Percentiles rank a stretch among this genome's conserved stretches.
These are phyloP conservation scores for Ancistrus triradiatus DNA, from an alignment of 2,113 vertebrate genomes.

Conservation along the genomic window DNA sequence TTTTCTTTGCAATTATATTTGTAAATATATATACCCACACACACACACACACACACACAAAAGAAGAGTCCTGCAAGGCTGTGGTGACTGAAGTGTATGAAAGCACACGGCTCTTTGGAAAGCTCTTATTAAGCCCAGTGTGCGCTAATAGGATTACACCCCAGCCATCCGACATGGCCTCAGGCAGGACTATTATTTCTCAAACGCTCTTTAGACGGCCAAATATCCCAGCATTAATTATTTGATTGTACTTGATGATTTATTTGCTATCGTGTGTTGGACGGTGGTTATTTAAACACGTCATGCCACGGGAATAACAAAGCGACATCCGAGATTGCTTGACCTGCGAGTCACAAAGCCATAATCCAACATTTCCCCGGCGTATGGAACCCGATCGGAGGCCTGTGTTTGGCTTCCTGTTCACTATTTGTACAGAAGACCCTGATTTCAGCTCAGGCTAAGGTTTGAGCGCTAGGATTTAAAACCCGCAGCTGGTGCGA, in stretches of 20 bases:
- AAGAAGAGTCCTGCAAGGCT: constrained; percentile 13
- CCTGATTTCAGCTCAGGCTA: constrained; percentile 68
- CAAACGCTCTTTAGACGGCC: constrained; percentile 41
- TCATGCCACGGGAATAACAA: constrained; percentile 35
- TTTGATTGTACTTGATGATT: too few species aligned
- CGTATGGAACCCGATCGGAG: constrained; percentile 48
- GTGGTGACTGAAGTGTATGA: constrained; percentile 1
- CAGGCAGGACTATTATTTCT: constrained; percentile 43
- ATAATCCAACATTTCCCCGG: constrained; percentile 44
- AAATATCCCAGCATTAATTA: neutral
- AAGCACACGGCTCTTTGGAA: constrained; percentile 51
- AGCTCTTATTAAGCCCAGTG: constrained; percentile 66
- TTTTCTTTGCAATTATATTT: too few species aligned
- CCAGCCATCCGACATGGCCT: constrained; percentile 40
- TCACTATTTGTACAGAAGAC: constrained; percentile 39
- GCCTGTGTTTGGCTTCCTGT: constrained; percentile 61
- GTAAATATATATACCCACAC: too few species aligned
- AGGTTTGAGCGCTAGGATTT: constrained; percentile 77
- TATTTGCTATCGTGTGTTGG: too few species aligned
- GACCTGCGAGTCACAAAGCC: constrained; percentile 50
- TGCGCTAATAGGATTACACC: constrained; percentile 70
- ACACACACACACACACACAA: constrained; percentile 27
- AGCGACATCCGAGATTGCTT: constrained; percentile 34
- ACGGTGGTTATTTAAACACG: constrained; percentile 37
- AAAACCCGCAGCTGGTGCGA: constrained; percentile 62